These are phyloP conservation scores for Indicator maculatus DNA, from an alignment of 2,113 vertebrate genomes.

Conservation along the genomic window DNA sequence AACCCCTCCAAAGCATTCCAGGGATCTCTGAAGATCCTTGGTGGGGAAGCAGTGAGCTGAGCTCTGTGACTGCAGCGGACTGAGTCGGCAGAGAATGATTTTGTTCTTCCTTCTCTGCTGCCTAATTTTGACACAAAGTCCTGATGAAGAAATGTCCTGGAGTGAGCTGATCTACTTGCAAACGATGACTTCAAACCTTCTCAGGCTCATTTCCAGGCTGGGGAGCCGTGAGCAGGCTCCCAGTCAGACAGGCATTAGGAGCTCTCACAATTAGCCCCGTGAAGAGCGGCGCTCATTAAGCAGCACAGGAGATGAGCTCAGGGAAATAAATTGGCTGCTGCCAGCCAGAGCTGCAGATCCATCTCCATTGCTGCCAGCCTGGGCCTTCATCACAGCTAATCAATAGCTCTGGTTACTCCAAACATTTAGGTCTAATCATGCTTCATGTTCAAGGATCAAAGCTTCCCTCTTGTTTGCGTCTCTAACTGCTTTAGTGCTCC, in stretches of 20 bases:
- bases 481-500: background rate
- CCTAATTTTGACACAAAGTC: background rate
- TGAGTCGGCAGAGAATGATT: background rate
- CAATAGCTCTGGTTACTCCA: background rate
- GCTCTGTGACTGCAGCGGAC: too few relatives aligned
- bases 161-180: background rate
- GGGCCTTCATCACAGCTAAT: background rate
- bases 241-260: background rate
- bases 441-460: background rate
- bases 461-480: background rate
- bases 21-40: too few relatives aligned
- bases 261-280: background rate
- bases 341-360: background rate
- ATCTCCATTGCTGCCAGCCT: conserved; percentile 20
- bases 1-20: too few relatives aligned
- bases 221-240: background rate
- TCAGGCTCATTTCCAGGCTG: background rate
- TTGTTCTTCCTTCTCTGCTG: background rate
- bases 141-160: background rate
- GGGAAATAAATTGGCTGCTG: conserved; percentile 14
- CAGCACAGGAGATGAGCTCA: background rate
- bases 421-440: background rate
- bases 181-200: background rate
- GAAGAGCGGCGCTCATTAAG: background rate
- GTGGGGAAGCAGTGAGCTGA: too few relatives aligned